Conservation (phyloP, 2,113 vertebrate genomes). For the Morone saxatilis region DNA sequence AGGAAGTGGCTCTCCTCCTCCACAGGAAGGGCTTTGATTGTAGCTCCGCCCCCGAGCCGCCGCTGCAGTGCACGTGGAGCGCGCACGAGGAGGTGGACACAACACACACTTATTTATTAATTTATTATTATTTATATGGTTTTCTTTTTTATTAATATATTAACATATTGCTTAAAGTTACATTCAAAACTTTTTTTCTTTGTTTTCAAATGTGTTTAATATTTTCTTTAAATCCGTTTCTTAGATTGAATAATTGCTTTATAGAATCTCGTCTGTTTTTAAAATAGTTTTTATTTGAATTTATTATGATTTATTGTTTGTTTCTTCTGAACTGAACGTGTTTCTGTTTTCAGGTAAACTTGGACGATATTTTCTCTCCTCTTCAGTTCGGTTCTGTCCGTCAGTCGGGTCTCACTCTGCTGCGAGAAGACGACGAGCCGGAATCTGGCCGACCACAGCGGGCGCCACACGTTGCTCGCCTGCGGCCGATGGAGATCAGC, state of each 20-base stretch:
- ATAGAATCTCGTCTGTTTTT: no score
- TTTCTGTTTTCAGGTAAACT: slow-evolving; percentile 45
- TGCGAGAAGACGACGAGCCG: slow-evolving; percentile 40
- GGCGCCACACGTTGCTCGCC: neutral
- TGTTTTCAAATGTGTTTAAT: no score
- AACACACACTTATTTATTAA: neutral
- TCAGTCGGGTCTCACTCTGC: slow-evolving; percentile 49
- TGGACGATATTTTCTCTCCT: slow-evolving; percentile 56
- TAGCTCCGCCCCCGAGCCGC: slow-evolving; percentile 83
- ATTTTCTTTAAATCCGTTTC: no score
- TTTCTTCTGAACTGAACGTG: neutral
- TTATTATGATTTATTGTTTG: neutral
- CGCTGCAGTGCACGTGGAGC: slow-evolving; percentile 88
- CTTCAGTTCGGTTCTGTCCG: slow-evolving; percentile 46
- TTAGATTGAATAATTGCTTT: no score
- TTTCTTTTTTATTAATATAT: no score
- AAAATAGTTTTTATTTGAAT: no score
- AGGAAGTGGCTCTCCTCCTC: slow-evolving; percentile 91
- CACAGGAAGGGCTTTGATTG: slow-evolving; percentile 96
- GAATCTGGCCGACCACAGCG: slow-evolving; percentile 26
- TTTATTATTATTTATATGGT: neutral
- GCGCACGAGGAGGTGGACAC: slow-evolving; percentile 87
- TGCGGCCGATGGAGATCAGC: slow-evolving; percentile 70
- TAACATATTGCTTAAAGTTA: no score
- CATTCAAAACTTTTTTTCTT: no score